These are phyloP conservation scores for Eremophila alpestris DNA, from an alignment of 2,797 vertebrate species.

Conservation along the genomic window DNA sequence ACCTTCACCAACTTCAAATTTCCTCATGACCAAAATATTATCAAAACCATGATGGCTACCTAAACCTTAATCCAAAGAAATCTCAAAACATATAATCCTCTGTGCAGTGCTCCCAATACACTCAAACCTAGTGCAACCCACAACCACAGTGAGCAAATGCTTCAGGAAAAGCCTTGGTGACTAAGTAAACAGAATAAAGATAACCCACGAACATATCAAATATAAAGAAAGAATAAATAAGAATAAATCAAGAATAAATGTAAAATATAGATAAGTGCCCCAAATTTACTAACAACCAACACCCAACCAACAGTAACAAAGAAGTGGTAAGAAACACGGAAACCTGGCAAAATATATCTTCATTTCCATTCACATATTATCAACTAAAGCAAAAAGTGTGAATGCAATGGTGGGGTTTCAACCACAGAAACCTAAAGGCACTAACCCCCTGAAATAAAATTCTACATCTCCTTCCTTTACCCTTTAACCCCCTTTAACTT, in stretches of 20 bases:
- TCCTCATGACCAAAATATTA: neutral
- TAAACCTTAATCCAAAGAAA: neutral
- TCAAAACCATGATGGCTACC: neutral
- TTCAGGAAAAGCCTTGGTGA: neutral
- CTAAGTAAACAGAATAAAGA: neutral
- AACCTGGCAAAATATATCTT: neutral
- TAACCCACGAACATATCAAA: neutral
- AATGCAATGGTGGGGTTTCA: neutral
- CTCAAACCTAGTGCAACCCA: neutral
- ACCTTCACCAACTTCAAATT: neutral
- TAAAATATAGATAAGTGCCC: neutral
- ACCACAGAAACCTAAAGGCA: neutral
- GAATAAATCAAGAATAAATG: neutral
- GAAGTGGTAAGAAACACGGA: neutral
- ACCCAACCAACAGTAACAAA: neutral
- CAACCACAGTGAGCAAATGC: neutral
- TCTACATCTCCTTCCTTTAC: neutral
- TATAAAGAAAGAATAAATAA: neutral
- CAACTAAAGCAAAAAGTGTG: neutral
- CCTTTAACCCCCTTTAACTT: neutral
- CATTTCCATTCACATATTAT: neutral
- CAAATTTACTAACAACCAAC: neutral
- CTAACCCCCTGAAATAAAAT: neutral
- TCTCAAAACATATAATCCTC: neutral
- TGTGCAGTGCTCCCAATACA: neutral